phyloP scores from a whole-genome alignment of 2,888 invertebrate genomes.

The Ptychoptera albimana region DNA sequence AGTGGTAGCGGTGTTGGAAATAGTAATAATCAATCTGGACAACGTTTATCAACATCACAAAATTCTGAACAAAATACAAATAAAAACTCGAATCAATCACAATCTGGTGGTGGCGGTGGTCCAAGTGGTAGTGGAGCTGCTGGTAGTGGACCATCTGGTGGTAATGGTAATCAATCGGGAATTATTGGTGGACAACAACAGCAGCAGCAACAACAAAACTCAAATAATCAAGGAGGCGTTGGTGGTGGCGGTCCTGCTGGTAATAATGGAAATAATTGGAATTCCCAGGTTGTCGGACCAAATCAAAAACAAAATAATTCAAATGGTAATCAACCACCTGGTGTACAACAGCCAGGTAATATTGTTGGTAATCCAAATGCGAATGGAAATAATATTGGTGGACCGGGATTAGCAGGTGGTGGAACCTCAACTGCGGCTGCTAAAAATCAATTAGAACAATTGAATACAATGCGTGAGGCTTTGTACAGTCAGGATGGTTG shows the following conservation, averaged over 20 bases:
- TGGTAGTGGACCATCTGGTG: neutral
- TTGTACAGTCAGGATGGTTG: conserved; percentile 85
- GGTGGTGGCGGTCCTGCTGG: neutral
- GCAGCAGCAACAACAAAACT: conserved; percentile 24
- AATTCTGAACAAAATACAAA: neutral
- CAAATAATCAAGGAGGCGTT: conserved; percentile 12
- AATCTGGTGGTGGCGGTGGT: neutral
- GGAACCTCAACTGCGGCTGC: conserved; percentile 49
- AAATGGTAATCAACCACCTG: conserved; percentile 11
- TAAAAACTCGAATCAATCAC: neutral
- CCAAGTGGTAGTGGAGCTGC: neutral
- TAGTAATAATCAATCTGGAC: neutral
- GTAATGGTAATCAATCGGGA: neutral
- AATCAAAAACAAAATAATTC: neutral
- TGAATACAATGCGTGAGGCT: conserved; percentile 81
- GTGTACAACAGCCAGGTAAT: conserved; percentile 14
- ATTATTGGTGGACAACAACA: conserved; percentile 4
- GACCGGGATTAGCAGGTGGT: conserved; percentile 33
- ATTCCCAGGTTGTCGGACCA: neutral
- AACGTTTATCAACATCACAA: neutral
- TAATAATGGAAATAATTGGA: neutral
- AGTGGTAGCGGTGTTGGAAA: neutral
- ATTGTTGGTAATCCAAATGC: conserved; percentile 30
- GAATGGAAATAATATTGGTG: conserved; percentile 25
- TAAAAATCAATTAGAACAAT: conserved; percentile 70